Evolutionary conservation across 2,797 vertebrate genomes (phyloP).

Genomic region (Sardinella longiceps): DNA sequence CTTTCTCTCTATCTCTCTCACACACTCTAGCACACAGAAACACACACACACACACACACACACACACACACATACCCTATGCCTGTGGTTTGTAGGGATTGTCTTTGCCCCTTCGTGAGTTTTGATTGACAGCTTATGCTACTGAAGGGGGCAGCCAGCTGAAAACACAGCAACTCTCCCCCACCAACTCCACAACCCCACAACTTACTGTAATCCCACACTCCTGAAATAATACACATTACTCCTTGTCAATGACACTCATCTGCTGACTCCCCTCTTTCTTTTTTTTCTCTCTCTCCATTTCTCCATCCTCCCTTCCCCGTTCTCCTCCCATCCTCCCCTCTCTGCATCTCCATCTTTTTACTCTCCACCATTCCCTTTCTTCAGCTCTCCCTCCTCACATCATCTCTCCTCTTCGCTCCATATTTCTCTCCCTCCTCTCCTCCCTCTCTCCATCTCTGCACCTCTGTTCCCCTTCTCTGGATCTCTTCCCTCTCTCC

Average conservation of each 20-base stretch:
- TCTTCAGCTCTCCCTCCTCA: neutral
- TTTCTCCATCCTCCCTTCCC: neutral
- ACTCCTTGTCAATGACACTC: neutral
- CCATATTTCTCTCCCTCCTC: neutral
- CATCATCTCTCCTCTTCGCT: neutral
- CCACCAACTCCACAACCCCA: neutral
- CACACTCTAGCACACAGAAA: neutral
- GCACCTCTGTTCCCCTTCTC: no score
- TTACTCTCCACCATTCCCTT: neutral
- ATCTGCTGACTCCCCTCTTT: neutral
- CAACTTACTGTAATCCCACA: neutral
- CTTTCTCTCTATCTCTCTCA: neutral
- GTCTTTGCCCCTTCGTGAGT: neutral
- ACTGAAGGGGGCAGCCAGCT: neutral
- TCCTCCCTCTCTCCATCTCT: neutral
- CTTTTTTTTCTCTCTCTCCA: neutral
- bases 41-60: conserved; percentile 17
- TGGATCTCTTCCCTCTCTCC: no score
- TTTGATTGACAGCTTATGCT: neutral
- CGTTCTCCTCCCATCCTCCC: neutral
- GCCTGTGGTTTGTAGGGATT: neutral
- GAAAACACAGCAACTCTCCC: neutral
- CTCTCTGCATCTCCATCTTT: neutral
- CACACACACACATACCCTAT: conserved; percentile 16
- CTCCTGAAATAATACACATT: no score